phyloP scores from a whole-genome alignment of 2,888 invertebrate genomes.

The Orthonevra nobilis region DNA sequence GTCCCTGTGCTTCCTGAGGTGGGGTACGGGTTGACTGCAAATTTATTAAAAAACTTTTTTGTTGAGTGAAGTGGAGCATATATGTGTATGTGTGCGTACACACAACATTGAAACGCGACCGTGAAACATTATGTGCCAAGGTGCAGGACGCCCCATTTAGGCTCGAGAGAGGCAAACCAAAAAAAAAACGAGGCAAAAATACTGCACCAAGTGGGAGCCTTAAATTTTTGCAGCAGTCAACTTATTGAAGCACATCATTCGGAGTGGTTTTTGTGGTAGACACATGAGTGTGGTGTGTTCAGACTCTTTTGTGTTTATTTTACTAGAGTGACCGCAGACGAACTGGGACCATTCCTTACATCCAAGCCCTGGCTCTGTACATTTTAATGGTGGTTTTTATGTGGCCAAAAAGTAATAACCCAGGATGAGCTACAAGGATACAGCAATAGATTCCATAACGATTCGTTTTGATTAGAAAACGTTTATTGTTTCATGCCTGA shows the following conservation, averaged over 20 bases:
- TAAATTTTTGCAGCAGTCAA: too few relatives aligned
- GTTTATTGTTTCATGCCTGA: slow-evolving; percentile 9
- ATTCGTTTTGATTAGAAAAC: slow-evolving; percentile 63
- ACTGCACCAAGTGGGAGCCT: slow-evolving; percentile 24
- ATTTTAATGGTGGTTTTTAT: slow-evolving; percentile 59
- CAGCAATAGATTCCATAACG: slow-evolving; percentile 50
- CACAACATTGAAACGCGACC: slow-evolving; percentile 59
- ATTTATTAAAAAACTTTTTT: slow-evolving; percentile 69
- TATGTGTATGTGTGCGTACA: too few relatives aligned
- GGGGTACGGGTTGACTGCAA: slow-evolving; percentile 29
- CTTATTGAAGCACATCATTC: too few relatives aligned
- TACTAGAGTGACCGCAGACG: slow-evolving; percentile 27
- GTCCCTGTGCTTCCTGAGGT: slow-evolving; percentile 41
- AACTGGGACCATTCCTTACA: slow-evolving; percentile 7
- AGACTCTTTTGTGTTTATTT: slow-evolving; percentile 12
- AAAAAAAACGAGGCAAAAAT: slow-evolving; percentile 4
- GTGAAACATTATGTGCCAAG: slow-evolving; percentile 67
- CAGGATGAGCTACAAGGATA: slow-evolving; percentile 24
- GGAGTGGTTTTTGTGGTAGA: too few relatives aligned
- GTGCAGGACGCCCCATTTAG: slow-evolving; percentile 54
- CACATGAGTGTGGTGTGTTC: too few relatives aligned
- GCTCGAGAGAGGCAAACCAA: too few relatives aligned
- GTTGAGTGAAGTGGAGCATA: slow-evolving; percentile 54
- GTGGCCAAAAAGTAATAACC: slow-evolving; percentile 54
- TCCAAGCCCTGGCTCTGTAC: slow-evolving; percentile 50